Conservation (phyloP, 2,113 vertebrate genomes). For the Ceyx cyanopectus region DNA sequence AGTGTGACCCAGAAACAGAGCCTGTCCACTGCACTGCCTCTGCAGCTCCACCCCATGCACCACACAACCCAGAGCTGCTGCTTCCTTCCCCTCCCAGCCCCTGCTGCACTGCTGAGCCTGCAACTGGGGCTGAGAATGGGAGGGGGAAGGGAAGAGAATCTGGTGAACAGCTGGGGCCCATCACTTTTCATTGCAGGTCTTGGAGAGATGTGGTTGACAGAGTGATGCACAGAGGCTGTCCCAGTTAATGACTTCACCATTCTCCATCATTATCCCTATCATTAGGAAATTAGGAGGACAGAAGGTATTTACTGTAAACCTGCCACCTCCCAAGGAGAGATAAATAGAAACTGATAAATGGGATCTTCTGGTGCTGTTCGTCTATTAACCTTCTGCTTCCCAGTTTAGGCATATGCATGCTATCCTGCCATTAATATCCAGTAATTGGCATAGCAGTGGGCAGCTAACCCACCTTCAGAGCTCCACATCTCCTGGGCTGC, state of each 20-base stretch:
- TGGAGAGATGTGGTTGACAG: slow-evolving; percentile 94
- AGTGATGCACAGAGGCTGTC: slow-evolving; percentile 98
- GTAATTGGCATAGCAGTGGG: slow-evolving; percentile 85
- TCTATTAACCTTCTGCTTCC: slow-evolving; percentile 99
- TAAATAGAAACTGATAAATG: slow-evolving; percentile 99
- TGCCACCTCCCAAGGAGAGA: slow-evolving; percentile 99
- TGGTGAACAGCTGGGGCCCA: slow-evolving; percentile 93
- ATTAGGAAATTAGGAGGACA: slow-evolving; percentile 99
- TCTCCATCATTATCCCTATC: slow-evolving; percentile 99
- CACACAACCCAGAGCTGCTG: accelerated
- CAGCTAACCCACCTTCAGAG: slow-evolving; percentile 65
- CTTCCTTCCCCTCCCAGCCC: not conserved
- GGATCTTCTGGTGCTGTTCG: slow-evolving; percentile 90
- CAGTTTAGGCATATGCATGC: slow-evolving; percentile 90
- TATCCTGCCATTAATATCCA: slow-evolving; percentile 94
- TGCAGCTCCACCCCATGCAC: accelerated
- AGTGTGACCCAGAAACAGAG: not conserved
- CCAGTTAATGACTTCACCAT: slow-evolving; percentile 98
- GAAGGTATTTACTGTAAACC: slow-evolving; percentile 99
- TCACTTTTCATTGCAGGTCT: slow-evolving; percentile 95
- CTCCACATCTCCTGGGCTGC: not conserved
- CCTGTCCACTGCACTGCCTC: too few relatives aligned
- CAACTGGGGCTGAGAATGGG: slow-evolving; percentile 35
- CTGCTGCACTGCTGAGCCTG: slow-evolving; percentile 43
- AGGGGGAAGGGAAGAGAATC: slow-evolving; percentile 70